A percentile compares a stretch with the other conserved stretches of the same genome.
Conservation (phyloP, 2,797 vertebrate genomes). For the Rhinophrynus dorsalis region DNA sequence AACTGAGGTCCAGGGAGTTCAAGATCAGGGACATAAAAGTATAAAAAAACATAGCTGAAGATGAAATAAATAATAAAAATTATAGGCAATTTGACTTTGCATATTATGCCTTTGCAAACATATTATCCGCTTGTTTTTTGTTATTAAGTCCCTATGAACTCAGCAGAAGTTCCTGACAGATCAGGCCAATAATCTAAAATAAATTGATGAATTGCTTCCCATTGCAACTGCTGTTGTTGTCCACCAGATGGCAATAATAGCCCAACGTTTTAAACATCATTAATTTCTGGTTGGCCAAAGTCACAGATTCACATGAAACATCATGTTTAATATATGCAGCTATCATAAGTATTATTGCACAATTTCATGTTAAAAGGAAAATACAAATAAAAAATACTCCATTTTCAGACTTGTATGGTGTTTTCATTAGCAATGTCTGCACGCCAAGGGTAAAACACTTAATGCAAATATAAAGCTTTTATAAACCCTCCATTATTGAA, state of each 20-base stretch:
- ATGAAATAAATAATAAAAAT: too few relatives aligned
- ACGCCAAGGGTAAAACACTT: slow-evolving; percentile 32
- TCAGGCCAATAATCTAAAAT: too few relatives aligned
- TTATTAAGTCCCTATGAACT: too few relatives aligned
- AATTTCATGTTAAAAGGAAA: background rate
- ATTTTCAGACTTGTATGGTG: slow-evolving; percentile 10
- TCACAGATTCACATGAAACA: background rate
- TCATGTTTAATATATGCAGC: background rate
- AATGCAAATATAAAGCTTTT: slow-evolving; percentile 41
- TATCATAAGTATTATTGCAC: background rate
- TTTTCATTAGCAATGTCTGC: slow-evolving; percentile 8
- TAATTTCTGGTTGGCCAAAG: background rate
- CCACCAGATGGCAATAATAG: slow-evolving; percentile 30
- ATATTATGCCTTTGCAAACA: too few relatives aligned
- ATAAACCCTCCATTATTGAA: slow-evolving; percentile 21
- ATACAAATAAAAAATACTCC: background rate
- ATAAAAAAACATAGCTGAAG: too few relatives aligned
- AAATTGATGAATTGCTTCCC: too few relatives aligned
- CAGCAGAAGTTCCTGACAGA: too few relatives aligned
- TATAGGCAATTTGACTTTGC: too few relatives aligned
- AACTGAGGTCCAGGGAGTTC: too few relatives aligned
- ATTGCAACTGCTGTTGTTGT: too few relatives aligned
- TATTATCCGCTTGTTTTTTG: too few relatives aligned
- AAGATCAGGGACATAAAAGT: too few relatives aligned
- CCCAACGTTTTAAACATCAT: background rate